A percentile compares a stretch with the other conserved stretches of the same genome.
These are phyloP conservation scores for Ips typographus DNA, from an alignment of 1,140 invertebrate species.

Conservation along the genomic window DNA sequence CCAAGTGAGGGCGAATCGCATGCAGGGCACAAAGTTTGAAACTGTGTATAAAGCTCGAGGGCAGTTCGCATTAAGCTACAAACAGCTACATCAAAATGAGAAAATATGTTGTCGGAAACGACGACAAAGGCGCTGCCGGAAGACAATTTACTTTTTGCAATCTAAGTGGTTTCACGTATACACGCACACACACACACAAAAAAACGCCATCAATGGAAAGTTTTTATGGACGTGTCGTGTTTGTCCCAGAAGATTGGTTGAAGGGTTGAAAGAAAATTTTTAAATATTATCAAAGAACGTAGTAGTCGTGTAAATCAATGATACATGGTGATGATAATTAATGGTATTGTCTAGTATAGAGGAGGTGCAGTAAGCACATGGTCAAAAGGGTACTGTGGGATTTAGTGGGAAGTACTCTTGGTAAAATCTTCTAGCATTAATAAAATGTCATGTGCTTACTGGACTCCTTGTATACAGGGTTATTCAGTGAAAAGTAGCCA, in stretches of 20 bases:
- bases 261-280: background rate
- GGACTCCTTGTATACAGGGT: no score
- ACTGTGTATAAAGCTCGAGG: background rate
- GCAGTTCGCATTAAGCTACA: slow-evolving; percentile 27
- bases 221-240: slow-evolving; percentile 1
- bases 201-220: background rate
- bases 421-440: no score
- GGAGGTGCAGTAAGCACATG: no score
- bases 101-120: slow-evolving; percentile 19
- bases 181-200: background rate
- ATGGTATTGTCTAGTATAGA: no score
- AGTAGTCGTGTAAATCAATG: no score
- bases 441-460: no score
- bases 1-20: slow-evolving; percentile 12
- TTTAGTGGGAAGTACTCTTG: no score
- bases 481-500: no score
- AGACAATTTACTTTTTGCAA: slow-evolving; percentile 5
- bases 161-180: slow-evolving; percentile 1
- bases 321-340: no score
- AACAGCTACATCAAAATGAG: slow-evolving; percentile 26
- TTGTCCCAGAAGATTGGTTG: background rate
- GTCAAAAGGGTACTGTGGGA: no score
- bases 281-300: no score
- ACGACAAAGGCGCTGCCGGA: slow-evolving; percentile 6
- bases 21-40: slow-evolving; percentile 26